Evolutionary conservation across 2,113 vertebrate genomes (phyloP).

Genomic region (Rissa tridactyla): DNA sequence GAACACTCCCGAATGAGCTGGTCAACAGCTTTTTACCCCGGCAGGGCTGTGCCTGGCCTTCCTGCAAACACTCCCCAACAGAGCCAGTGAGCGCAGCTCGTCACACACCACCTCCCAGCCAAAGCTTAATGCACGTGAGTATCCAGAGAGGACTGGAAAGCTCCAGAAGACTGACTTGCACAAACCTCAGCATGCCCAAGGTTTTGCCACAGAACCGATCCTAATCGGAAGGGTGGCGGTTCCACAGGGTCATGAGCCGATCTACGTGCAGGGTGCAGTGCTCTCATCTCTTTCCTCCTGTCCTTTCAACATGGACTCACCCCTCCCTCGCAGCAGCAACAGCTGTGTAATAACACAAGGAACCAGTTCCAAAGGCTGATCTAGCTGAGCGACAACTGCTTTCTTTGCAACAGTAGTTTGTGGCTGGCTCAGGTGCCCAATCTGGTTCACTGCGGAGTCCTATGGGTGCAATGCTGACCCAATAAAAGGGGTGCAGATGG

Average conservation of each 20-base stretch:
- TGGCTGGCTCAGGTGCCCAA: neutral
- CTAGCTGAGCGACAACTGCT: neutral
- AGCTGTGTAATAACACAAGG: neutral
- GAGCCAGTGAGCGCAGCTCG: neutral
- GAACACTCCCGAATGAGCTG: rapidly evolving
- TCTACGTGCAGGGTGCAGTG: neutral
- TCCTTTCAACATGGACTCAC: neutral
- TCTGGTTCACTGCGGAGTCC: neutral
- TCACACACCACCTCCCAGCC: neutral
- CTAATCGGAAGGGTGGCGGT: neutral
- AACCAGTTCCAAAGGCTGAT: neutral
- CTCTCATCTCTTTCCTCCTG: neutral
- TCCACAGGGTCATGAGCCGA: neutral
- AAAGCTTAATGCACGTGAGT: neutral
- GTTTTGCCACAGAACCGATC: neutral
- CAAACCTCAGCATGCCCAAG: neutral
- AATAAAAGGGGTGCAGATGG: neutral
- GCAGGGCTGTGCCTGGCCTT: neutral
- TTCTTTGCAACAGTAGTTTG: neutral
- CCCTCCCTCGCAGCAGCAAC: neutral
- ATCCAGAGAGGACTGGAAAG: neutral
- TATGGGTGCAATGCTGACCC: neutral
- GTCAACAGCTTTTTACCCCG: neutral
- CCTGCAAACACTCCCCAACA: neutral
- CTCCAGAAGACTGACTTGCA: neutral